phyloP scores from a whole-genome alignment of 2,888 invertebrate species.

The Eugnorisma glareosa region DNA sequence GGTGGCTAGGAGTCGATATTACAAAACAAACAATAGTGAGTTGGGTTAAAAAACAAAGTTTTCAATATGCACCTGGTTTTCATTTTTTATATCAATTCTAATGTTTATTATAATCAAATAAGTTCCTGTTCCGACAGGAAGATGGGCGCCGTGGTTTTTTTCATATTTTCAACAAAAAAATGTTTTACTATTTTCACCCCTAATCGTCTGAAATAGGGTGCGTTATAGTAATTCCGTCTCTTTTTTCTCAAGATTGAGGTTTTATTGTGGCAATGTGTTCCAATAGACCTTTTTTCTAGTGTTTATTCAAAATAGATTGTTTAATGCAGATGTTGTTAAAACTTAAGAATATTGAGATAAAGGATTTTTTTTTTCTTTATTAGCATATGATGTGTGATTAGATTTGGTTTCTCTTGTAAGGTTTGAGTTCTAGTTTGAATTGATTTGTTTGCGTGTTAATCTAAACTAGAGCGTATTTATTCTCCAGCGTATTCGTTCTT shows the following conservation, averaged over 20 bases:
- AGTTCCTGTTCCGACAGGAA: conserved; percentile 90
- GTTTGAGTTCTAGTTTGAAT: conserved; percentile 13
- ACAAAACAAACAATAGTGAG: conserved; percentile 83
- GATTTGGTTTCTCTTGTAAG: conserved; percentile 10
- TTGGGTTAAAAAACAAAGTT: conserved; percentile 80
- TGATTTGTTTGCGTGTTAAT: background rate
- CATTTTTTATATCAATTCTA: conserved; percentile 81
- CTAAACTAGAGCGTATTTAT: background rate
- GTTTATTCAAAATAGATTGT: conserved; percentile 81
- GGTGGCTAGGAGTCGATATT: conserved; percentile 78
- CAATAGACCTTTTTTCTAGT: conserved; percentile 77
- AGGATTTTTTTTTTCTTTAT: conserved; percentile 46
- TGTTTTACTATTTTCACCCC: conserved; percentile 61
- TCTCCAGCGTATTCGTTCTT: background rate
- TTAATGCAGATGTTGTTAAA: conserved; percentile 84
- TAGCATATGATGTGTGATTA: background rate
- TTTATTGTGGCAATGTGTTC: conserved; percentile 86
- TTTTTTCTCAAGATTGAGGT: conserved; percentile 67
- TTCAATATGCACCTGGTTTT: conserved; percentile 85
- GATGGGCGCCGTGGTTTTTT: conserved; percentile 84
- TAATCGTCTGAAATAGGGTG: conserved; percentile 66
- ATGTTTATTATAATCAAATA: conserved; percentile 90
- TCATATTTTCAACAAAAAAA: conserved; percentile 71
- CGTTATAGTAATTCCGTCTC: background rate
- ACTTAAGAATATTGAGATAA: conserved; percentile 55